Conservation (phyloP, 2,113 vertebrate genomes). For the Lophotis ruficrista region DNA sequence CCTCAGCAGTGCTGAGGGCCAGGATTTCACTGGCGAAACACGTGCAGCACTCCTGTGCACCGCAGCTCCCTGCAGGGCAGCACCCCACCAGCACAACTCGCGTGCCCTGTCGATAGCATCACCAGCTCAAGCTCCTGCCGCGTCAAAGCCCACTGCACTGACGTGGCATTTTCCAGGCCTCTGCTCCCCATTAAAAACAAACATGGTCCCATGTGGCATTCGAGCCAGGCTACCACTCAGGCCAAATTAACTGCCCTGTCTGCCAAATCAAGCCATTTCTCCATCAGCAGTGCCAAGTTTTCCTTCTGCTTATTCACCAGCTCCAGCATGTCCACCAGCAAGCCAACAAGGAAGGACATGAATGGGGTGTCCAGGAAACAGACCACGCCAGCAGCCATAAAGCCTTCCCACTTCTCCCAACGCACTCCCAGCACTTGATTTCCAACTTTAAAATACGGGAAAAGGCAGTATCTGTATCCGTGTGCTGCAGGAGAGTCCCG, state of each 20-base stretch:
- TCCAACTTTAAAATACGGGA: neutral
- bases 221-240: neutral
- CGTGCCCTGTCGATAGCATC: neutral
- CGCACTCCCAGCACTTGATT: neutral
- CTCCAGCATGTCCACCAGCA: neutral
- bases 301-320: neutral
- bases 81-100: rapidly evolving
- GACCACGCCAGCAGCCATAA: neutral
- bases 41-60: neutral
- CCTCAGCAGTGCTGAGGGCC: neutral
- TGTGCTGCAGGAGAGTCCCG: rapidly evolving
- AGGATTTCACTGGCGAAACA: rapidly evolving
- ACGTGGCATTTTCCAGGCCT: neutral
- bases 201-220: rapidly evolving
- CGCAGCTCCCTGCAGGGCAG: neutral
- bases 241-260: neutral
- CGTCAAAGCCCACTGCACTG: neutral
- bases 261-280: neutral
- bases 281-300: neutral
- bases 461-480: neutral
- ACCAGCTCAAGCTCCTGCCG: neutral
- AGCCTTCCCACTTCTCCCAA: neutral
- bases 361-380: neutral
- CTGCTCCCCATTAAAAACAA: neutral
- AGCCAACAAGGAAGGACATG: neutral